These are phyloP conservation scores for Pardalotus punctatus DNA, from an alignment of 2,113 vertebrate species.

Conservation along the genomic window DNA sequence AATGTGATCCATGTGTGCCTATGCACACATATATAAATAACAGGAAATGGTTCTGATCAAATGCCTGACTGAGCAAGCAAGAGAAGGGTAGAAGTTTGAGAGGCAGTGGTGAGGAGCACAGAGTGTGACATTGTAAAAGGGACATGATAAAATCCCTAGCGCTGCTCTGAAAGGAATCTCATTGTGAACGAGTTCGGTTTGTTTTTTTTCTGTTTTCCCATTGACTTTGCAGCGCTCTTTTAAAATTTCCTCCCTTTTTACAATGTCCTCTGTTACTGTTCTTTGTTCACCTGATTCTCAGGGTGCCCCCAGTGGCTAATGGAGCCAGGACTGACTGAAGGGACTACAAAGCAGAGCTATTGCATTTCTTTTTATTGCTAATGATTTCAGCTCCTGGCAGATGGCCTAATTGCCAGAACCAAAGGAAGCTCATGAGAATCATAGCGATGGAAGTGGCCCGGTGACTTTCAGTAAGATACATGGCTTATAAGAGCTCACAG, in stretches of 20 bases:
- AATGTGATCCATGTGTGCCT: neutral
- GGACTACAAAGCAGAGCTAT: slow-evolving; percentile 35
- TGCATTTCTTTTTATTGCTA: slow-evolving; percentile 71
- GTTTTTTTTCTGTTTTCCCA: neutral
- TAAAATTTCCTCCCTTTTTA: neutral
- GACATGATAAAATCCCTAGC: neutral
- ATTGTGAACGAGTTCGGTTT: neutral
- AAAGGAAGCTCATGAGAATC: slow-evolving; percentile 63
- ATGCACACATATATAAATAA: neutral
- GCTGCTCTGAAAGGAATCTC: neutral
- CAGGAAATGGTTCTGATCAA: neutral
- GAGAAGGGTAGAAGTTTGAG: neutral
- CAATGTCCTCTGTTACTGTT: neutral
- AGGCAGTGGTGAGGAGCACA: neutral
- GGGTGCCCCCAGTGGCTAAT: neutral
- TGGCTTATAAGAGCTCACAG: slow-evolving; percentile 7
- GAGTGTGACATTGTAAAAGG: neutral
- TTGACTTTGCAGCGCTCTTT: neutral
- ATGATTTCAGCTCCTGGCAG: slow-evolving; percentile 71
- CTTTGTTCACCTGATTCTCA: neutral
- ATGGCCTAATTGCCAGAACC: slow-evolving; percentile 67
- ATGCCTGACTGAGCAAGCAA: neutral
- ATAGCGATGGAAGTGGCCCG: slow-evolving; percentile 22
- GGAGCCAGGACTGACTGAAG: neutral
- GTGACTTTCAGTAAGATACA: slow-evolving; percentile 67